A percentile compares a stretch with the other conserved stretches of the same genome.
Conservation (phyloP, 92 coral and sea anemone species). For the Epizoanthus rinbou region DNA sequence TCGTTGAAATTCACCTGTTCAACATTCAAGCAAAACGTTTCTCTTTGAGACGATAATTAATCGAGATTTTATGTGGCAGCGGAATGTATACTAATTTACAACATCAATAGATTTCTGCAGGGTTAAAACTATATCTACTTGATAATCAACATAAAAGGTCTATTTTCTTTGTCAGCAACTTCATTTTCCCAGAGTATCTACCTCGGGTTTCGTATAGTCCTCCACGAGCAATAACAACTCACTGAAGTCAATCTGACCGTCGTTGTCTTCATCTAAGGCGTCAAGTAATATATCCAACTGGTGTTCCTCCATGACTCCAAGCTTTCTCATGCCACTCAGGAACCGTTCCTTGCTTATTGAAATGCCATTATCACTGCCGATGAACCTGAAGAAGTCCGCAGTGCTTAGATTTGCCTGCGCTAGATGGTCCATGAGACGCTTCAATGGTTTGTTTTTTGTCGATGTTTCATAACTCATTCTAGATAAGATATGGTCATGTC, state of each 20-base stretch:
- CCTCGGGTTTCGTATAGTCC: no score
- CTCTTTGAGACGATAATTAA: no score
- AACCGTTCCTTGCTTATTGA: conserved; percentile 18
- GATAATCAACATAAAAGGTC: no score
- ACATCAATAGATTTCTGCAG: no score
- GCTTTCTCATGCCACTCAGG: background rate
- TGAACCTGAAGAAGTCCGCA: conserved; percentile 20
- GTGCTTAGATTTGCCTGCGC: background rate
- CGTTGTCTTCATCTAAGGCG: conserved; percentile 17
- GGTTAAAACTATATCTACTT: no score
- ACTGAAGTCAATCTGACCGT: conserved; percentile 15
- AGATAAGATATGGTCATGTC: conserved; percentile 29
- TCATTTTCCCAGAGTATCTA: no score
- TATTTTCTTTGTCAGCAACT: no score
- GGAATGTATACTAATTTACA: no score
- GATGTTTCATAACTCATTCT: conserved; percentile 17
- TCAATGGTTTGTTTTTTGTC: conserved; percentile 43
- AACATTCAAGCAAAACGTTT: no score
- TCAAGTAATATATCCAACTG: conserved; percentile 18
- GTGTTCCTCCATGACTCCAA: conserved; percentile 19
- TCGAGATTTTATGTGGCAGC: no score
- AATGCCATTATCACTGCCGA: conserved; percentile 28
- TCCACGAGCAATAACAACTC: background rate
- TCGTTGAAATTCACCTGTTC: no score
- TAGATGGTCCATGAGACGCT: conserved; percentile 25